A percentile compares a stretch with the other conserved stretches of the same genome.
phyloP scores from a whole-genome alignment of 2,888 invertebrate genomes.

The Tipula vernalis region DNA sequence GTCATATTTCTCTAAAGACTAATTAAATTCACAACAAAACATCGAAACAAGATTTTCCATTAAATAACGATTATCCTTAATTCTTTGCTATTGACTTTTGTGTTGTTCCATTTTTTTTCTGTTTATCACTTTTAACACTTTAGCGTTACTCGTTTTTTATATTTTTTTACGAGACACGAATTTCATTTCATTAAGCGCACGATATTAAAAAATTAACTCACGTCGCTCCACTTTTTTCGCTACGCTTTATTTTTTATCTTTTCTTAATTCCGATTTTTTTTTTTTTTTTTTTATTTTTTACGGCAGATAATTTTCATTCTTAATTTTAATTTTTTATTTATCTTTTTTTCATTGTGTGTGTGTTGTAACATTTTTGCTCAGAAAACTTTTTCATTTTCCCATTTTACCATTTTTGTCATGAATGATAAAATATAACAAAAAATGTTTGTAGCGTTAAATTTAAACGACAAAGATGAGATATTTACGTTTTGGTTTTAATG shows the following conservation, averaged over 20 bases:
- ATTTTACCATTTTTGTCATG: background rate
- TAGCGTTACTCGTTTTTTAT: background rate
- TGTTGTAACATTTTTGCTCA: background rate
- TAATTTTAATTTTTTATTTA: background rate
- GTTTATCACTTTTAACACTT: background rate
- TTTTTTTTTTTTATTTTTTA: background rate
- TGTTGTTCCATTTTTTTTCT: background rate
- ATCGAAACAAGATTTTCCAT: background rate
- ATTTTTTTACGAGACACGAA: background rate
- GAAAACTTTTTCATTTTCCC: background rate
- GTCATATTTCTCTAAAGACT: background rate
- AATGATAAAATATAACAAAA: background rate
- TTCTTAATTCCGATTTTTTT: background rate
- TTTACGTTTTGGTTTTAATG: conserved; percentile 4
- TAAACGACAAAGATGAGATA: background rate
- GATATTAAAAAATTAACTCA: conserved; percentile 4
- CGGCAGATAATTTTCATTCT: background rate
- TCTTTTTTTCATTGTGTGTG: background rate
- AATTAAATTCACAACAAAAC: background rate
- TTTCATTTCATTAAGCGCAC: background rate
- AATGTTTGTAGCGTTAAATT: background rate
- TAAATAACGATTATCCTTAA: background rate
- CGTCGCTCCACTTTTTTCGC: background rate
- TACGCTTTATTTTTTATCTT: background rate
- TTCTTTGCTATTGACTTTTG: background rate